These are phyloP conservation scores for Homalodisca vitripennis DNA, from an alignment of 1,140 invertebrate genomes.

Conservation along the genomic window DNA sequence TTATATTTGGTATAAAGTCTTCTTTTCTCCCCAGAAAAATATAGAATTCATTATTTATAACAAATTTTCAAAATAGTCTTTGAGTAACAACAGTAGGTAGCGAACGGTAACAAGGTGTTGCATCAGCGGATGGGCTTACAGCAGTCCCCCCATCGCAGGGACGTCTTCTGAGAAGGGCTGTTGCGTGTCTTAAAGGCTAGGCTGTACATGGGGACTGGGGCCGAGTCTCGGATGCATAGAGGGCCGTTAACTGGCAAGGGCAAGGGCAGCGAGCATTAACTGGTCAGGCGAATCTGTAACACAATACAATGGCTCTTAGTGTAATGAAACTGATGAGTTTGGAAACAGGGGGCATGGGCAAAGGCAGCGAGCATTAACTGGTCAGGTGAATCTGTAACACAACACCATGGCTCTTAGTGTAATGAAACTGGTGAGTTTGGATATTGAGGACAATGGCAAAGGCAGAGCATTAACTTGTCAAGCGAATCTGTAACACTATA, in stretches of 20 bases:
- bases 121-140: constrained; percentile 51
- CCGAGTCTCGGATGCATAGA: constrained; percentile 20
- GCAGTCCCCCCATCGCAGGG: constrained; percentile 90
- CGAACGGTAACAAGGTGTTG: constrained; percentile 4
- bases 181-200: constrained; percentile 92
- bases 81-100: constrained; percentile 16
- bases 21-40: constrained; percentile 35
- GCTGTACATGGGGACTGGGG: constrained; percentile 75
- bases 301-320: neutral
- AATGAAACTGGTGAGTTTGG: too few species aligned
- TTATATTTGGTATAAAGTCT: constrained; percentile 29
- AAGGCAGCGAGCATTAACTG: neutral
- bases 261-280: constrained; percentile 1
- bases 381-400: neutral
- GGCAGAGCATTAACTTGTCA: neutral
- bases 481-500: neutral
- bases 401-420: neutral
- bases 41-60: constrained; percentile 26
- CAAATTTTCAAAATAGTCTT: constrained; percentile 25
- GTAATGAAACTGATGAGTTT: too few species aligned
- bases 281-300: neutral
- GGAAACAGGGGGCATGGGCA: too few species aligned
- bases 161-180: constrained; percentile 93
- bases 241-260: neutral
- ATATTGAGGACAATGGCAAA: too few species aligned